Base-by-base conservation (phyloP, 23 tunicate species). In the Styela plicata region DNA sequence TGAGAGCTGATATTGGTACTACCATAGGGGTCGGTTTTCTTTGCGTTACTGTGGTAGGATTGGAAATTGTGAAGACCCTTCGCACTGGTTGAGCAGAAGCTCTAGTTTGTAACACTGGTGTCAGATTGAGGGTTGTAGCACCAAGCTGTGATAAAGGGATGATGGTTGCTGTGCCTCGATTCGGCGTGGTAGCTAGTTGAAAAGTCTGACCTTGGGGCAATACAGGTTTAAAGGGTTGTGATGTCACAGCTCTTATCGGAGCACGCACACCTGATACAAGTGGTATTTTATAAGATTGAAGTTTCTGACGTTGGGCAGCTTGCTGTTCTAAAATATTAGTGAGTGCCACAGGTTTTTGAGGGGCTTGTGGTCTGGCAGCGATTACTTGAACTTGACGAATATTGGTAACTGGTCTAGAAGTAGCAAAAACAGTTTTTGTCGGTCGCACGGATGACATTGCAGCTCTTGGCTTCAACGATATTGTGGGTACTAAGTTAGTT, bases 211-310 rank as follows among this genome's bases (percentile, higher is more conserved):
- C 57, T 44, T 44, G 57, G 13, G 57, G 13, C 7, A 44, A 44
- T 44, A 44, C 57, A 13, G 57, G 57, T 44, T 13, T 44, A 5
- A 44, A 7, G 7, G 57, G 13, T 44, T 44, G 57, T 7, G 57
- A 44, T 7, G 57, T 44, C 57, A 44, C 57, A 7, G 13, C 57
- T 44, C 57, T 44, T 44, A 13, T 13, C 7, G 57, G 57, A 13
- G 57, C 57, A 44, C 57, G 57, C 13, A 44, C 57, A 5, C 57
- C 30, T 18, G 71, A 67, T 22, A 67, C 31, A 17, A 76, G 37
- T 5, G 81, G 81, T 52, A 76, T 76, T 44, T 76, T 76, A 31
- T 76, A 76, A 36, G 81, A 76, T 26, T 76, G 81, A 74, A 76
- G 26, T 76, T 76, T 76, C n/a, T 76, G 66, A n/a, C 81, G 28